These are phyloP conservation scores for Plagodis pulveraria DNA, from an alignment of 2,888 invertebrate species.

Conservation along the genomic window DNA sequence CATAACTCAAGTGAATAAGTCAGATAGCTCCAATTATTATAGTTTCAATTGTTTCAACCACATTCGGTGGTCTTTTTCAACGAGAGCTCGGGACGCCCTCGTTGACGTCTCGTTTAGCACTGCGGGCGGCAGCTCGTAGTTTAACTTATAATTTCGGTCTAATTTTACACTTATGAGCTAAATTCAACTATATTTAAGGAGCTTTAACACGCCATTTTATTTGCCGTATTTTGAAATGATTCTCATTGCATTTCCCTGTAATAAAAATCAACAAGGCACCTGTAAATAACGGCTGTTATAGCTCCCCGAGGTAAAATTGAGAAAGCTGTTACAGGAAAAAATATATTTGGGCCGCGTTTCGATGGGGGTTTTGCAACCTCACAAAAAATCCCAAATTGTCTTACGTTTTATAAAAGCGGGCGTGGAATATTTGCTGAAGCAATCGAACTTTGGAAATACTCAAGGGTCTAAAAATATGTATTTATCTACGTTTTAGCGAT, in stretches of 20 bases:
- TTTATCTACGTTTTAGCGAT: neutral
- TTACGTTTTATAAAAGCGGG: slow-evolving; percentile 13
- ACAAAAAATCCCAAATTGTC: slow-evolving; percentile 17
- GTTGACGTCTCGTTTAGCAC: too few species aligned
- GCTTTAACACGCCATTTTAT: neutral
- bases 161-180: too few species aligned
- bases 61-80: too few species aligned
- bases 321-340: slow-evolving; percentile 22
- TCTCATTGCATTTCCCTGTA: slow-evolving; percentile 18
- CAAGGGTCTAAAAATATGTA: neutral
- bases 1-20: too few species aligned
- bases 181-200: too few species aligned
- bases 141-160: too few species aligned
- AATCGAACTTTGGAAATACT: neutral
- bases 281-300: slow-evolving; percentile 27
- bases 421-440: slow-evolving; percentile 1
- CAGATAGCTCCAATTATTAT: too few species aligned
- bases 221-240: slow-evolving; percentile 12
- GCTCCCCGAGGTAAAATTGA: slow-evolving; percentile 25
- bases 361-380: slow-evolving; percentile 24
- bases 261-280: slow-evolving; percentile 27
- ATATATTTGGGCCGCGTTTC: slow-evolving; percentile 27
- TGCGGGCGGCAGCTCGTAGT: too few species aligned
- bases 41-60: too few species aligned
- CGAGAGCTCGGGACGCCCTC: too few species aligned